Conservation (phyloP, 2,113 vertebrate species). For the Lota lota region DNA sequence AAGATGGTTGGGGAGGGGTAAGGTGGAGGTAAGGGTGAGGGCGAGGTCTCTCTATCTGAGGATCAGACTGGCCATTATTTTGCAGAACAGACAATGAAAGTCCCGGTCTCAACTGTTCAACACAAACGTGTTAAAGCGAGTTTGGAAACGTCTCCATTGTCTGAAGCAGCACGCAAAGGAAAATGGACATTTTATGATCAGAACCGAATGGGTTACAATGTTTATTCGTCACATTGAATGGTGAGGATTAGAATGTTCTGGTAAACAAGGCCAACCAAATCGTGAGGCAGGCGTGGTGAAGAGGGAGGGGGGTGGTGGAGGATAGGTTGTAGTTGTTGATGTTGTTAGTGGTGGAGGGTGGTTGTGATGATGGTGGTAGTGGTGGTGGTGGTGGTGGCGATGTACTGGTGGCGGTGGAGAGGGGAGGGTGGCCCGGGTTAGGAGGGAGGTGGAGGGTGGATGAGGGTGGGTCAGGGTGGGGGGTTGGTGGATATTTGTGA, state of each 20-base stretch:
- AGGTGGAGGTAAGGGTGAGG: neutral
- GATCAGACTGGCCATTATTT: neutral
- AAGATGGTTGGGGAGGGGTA: neutral
- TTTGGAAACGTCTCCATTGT: too few species aligned
- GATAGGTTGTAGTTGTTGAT: constrained; percentile 48
- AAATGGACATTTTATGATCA: neutral
- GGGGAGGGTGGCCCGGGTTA: neutral
- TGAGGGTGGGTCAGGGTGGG: constrained; percentile 1
- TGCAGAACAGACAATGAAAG: too few species aligned
- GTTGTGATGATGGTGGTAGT: neutral
- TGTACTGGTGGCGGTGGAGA: neutral
- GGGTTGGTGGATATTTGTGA: constrained; percentile 68
- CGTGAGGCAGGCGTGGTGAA: constrained; percentile 37
- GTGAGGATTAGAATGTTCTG: constrained; percentile 41
- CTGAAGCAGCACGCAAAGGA: too few species aligned
- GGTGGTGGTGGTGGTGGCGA: constrained; percentile 11
- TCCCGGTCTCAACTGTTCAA: too few species aligned
- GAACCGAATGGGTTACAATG: neutral
- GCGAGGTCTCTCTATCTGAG: neutral
- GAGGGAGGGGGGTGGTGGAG: constrained; percentile 37
- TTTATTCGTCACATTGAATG: neutral
- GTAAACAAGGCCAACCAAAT: constrained; percentile 67
- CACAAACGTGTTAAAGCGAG: too few species aligned
- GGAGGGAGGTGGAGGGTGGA: constrained; percentile 30
- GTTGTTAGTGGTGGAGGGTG: constrained; percentile 3